Conservation (phyloP, 2,797 vertebrate genomes). For the Schizothorax lantsangensis region DNA sequence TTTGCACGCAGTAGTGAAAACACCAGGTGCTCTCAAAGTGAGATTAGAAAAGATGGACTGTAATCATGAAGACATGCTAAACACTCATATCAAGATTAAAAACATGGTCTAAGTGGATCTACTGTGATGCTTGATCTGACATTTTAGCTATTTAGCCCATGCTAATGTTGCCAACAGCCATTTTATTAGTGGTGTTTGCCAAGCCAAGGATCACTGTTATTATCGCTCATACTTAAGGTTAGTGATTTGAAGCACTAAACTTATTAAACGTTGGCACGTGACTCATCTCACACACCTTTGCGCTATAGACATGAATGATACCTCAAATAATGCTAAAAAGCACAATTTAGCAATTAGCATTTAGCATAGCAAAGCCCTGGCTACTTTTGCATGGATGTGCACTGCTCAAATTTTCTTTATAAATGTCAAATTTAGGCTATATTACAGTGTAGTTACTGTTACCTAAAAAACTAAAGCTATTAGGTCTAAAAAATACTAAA, state of each 20-base stretch:
- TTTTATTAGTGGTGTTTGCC: background rate
- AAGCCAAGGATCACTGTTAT: background rate
- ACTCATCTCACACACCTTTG: background rate
- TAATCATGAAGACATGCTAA: conserved; percentile 31
- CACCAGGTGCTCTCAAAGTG: conserved; percentile 48
- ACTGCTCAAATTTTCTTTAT: background rate
- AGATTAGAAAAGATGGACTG: conserved; percentile 50
- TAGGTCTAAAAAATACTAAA: background rate
- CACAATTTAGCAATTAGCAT: background rate
- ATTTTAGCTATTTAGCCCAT: background rate
- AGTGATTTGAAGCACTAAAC: background rate
- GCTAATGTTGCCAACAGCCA: background rate
- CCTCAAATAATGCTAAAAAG: background rate
- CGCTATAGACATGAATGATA: background rate
- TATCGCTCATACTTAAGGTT: background rate
- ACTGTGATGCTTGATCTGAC: background rate
- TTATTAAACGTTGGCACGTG: background rate
- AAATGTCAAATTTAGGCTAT: too few species aligned
- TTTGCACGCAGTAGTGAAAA: conserved; percentile 55
- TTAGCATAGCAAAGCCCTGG: background rate
- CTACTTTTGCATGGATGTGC: background rate
- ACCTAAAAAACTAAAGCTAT: background rate
- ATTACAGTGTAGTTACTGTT: background rate
- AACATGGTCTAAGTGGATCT: conserved; percentile 15
- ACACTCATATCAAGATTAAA: conserved; percentile 30